Evolutionary conservation across 2,113 vertebrate species (phyloP).

Genomic region (Campylomormyrus numenius): DNA sequence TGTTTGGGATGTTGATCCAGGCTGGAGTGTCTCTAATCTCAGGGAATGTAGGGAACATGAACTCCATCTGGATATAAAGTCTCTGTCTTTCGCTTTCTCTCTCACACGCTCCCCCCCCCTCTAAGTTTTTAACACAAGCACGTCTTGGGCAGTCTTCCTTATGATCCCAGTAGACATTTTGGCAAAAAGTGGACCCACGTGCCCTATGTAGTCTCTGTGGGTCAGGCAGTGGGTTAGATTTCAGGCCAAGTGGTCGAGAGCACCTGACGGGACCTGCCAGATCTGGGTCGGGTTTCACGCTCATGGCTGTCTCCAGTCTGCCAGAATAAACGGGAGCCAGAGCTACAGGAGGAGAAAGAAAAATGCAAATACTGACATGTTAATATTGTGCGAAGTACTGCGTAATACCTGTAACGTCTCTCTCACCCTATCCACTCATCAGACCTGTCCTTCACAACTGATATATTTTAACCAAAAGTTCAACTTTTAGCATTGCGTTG

Average conservation of each 20-base stretch:
- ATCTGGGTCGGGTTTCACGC: background rate
- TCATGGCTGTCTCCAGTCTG: background rate
- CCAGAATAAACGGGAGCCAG: background rate
- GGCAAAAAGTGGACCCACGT: background rate
- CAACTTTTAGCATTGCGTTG: background rate
- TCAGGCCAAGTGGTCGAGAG: background rate
- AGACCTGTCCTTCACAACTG: background rate
- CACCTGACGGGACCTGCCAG: background rate
- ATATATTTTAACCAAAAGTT: background rate
- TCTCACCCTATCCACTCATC: background rate
- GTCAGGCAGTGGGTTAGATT: background rate
- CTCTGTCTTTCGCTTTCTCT: background rate
- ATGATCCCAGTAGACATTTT: background rate
- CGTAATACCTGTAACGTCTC: background rate
- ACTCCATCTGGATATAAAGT: slow-evolving; percentile 4
- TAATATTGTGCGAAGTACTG: background rate
- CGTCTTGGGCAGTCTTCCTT: background rate
- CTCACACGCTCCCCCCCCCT: background rate
- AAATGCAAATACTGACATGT: background rate
- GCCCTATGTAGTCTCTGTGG: background rate
- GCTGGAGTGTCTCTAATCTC: slow-evolving; percentile 21
- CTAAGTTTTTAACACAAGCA: background rate
- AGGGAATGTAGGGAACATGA: slow-evolving; percentile 14
- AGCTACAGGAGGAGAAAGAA: background rate
- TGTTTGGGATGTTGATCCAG: slow-evolving; percentile 26